Conservation (phyloP, 2,888 invertebrate species). For the Mellilla xanthometata region DNA sequence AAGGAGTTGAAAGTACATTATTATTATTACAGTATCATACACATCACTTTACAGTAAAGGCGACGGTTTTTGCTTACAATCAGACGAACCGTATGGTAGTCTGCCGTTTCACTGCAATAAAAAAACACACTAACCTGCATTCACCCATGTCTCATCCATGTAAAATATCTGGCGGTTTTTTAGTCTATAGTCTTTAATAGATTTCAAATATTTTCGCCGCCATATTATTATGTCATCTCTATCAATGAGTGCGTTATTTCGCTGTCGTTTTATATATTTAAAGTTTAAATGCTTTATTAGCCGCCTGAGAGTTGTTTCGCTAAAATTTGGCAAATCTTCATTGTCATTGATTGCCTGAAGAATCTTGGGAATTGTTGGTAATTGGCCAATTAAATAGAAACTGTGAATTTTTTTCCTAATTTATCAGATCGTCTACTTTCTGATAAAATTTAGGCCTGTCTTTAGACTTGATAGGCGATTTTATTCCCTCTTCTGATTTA, state of each 20-base stretch:
- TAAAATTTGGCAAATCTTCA: background rate
- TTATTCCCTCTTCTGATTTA: background rate
- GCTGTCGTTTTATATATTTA: no score
- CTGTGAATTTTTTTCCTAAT: background rate
- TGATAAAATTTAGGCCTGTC: background rate
- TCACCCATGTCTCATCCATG: constrained; percentile 11
- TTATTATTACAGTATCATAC: constrained; percentile 9
- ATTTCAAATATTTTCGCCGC: constrained; percentile 11
- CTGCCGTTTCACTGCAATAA: constrained; percentile 1
- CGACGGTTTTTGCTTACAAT: background rate
- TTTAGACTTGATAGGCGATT: background rate
- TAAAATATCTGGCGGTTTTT: constrained; percentile 12
- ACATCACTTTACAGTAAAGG: background rate
- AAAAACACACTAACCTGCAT: constrained; percentile 8
- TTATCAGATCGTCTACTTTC: background rate
- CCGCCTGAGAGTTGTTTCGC: background rate
- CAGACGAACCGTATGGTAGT: background rate
- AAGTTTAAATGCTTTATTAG: no score
- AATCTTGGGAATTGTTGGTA: background rate
- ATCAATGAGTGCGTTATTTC: no score
- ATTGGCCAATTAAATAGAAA: background rate
- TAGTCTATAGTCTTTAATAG: constrained; percentile 8
- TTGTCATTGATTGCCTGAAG: background rate
- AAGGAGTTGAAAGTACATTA: no score
- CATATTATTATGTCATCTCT: constrained; percentile 1